Base-by-base conservation (phyloP, 2,888 invertebrate genomes). In the Chaitophorus viminalis region DNA sequence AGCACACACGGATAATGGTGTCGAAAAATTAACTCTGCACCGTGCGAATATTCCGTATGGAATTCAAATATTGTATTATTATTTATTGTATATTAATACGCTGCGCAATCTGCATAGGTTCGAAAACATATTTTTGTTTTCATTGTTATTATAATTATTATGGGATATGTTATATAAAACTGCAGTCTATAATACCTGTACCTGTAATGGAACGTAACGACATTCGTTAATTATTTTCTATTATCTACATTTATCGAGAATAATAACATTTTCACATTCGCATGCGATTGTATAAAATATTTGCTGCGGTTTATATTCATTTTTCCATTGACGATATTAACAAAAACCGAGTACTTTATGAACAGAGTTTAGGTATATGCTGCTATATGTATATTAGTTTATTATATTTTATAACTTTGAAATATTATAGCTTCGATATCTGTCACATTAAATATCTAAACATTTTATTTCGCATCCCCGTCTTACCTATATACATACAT, bases 401-500 rank as follows among this genome's bases (percentile, higher is more conserved):
- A 9, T 29, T 5, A 31, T 46, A 29, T 70, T 70, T 46, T 31
- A 68, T 68, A 11, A 29, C 68, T 39, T 29, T 68, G 29, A 39
- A 68, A 18, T 65, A n/a, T n/a, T n/a, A 79, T 29, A 65, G 31
- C 65, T 68, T 39, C 14, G 11, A n/a, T n/a, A 0, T 17, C n/a
- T 75, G 74, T 39, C 39, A 39, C 39, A 39, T 11, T 11, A 46
- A 46, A 46, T 75, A 39, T 75, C 74, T n/a, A 75, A 75, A 78
- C 17, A 54, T 17, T 9, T 21, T 25, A 33, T 75, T 75, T 46
- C 18, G 18, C 33, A 60, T 18, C 18, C 18, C 9, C 3, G 17
- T 65, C 31, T 18, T 65, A 46, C 8, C 9, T 65, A 14, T 68
- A 0, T 17, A n/a, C 11, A 60, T n/a, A n/a, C n/a, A n/a, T n/a